Conservation (phyloP, 2,113 vertebrate genomes). For the Mastomys coucha region DNA sequence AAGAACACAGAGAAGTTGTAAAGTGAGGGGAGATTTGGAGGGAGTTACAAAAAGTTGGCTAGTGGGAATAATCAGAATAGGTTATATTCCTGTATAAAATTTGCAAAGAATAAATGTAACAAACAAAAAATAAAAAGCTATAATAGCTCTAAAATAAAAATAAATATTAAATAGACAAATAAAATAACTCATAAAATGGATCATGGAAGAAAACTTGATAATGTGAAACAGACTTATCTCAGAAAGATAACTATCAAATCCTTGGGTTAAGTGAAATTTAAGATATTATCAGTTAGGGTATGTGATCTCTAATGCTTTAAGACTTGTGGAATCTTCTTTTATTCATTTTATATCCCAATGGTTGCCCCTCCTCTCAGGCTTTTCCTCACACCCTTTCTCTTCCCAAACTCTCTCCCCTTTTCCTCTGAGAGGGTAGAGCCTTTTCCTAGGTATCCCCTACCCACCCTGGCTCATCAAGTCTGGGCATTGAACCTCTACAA, state of each 20-base stretch:
- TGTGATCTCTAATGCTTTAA: not conserved
- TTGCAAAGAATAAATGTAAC: not conserved
- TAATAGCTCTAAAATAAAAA: not conserved
- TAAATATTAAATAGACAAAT: not conserved
- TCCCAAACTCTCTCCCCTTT: no score
- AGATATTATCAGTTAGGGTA: not conserved
- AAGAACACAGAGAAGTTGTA: not conserved
- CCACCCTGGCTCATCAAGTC: no score
- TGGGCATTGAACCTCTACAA: no score
- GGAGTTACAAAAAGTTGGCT: not conserved
- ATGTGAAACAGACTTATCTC: not conserved
- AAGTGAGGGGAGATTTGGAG: not conserved
- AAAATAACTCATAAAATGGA: not conserved
- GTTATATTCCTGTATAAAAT: not conserved
- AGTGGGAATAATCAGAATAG: not conserved
- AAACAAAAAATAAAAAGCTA: not conserved
- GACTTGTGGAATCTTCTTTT: not conserved
- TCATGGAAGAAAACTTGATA: not conserved
- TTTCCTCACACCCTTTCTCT: no score
- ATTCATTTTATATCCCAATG: no score
- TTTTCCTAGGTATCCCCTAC: no score
- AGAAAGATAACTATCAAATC: not conserved
- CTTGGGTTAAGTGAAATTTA: not conserved
- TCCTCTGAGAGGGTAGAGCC: no score
- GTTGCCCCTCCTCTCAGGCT: no score